phyloP scores from a whole-genome alignment of 2,888 invertebrate genomes.

The Acanthosepion lycidas region DNA sequence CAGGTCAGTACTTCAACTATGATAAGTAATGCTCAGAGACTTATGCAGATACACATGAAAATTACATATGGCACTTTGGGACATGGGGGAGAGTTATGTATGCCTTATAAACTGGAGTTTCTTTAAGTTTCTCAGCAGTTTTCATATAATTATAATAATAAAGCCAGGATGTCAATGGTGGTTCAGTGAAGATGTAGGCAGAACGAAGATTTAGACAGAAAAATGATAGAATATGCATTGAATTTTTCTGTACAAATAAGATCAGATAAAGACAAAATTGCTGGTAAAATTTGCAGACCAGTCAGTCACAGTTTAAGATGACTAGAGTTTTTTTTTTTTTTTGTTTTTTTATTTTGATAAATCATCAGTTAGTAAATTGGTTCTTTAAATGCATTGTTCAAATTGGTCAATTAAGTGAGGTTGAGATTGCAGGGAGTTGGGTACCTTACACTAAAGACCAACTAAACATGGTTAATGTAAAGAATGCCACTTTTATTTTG shows the following conservation, averaged over 20 bases:
- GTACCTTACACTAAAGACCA: neutral
- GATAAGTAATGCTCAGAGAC: neutral
- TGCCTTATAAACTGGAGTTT: neutral
- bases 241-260: neutral
- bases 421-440: neutral
- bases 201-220: neutral
- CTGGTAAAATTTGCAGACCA: neutral
- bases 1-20: neutral
- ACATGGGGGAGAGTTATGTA: neutral
- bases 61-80: conserved; percentile 4
- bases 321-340: neutral
- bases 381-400: neutral
- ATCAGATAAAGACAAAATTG: neutral
- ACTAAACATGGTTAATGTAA: neutral
- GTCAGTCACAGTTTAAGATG: neutral
- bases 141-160: neutral
- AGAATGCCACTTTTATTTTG: conserved; percentile 6
- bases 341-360: neutral
- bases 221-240: neutral
- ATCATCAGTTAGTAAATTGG: conserved; percentile 33
- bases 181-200: neutral
- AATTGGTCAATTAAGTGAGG: neutral
- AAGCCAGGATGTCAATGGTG: conserved; percentile 4
- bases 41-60: neutral
- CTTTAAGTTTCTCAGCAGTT: neutral